A percentile compares a stretch with the other conserved stretches of the same genome.
phyloP scores from a whole-genome alignment of 1,140 invertebrate genomes.

The Caerostris darwini region DNA sequence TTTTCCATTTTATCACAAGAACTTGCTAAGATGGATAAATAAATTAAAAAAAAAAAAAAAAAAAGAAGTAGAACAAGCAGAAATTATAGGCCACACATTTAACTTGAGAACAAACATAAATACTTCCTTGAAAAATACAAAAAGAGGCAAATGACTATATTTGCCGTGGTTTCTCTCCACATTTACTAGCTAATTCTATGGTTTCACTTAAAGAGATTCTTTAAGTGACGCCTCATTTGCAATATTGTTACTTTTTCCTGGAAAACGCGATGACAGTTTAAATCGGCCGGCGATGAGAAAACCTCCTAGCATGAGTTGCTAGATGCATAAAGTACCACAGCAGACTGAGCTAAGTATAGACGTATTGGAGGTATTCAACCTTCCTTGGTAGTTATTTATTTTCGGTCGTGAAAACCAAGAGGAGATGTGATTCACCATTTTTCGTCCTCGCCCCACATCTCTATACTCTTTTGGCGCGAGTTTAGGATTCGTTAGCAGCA shows the following conservation, averaged over 20 bases:
- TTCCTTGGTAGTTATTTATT: constrained; percentile 29
- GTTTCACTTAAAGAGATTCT: not conserved
- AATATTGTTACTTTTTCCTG: not conserved
- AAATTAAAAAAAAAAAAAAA: too few species aligned
- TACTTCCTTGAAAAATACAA: too few species aligned
- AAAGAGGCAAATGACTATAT: too few species aligned
- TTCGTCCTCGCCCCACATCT: constrained; percentile 51
- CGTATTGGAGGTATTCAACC: constrained; percentile 64
- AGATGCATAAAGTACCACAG: not conserved
- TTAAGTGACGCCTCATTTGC: not conserved
- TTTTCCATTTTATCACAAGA: too few species aligned
- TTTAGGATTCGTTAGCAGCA: constrained; percentile 15
- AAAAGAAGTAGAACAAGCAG: too few species aligned
- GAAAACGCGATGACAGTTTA: constrained; percentile 33
- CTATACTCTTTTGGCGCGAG: not conserved
- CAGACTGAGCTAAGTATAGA: constrained; percentile 23
- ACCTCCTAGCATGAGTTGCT: not conserved
- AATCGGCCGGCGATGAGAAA: not conserved
- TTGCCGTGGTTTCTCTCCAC: too few species aligned
- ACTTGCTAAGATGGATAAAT: too few species aligned
- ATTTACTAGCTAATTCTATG: not conserved
- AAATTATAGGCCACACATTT: too few species aligned
- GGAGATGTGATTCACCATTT: constrained; percentile 44
- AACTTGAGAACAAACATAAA: too few species aligned
- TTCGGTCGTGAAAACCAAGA: constrained; percentile 20